phyloP scores from a whole-genome alignment of 2,888 invertebrate genomes.

The Lydus trimaculatus region DNA sequence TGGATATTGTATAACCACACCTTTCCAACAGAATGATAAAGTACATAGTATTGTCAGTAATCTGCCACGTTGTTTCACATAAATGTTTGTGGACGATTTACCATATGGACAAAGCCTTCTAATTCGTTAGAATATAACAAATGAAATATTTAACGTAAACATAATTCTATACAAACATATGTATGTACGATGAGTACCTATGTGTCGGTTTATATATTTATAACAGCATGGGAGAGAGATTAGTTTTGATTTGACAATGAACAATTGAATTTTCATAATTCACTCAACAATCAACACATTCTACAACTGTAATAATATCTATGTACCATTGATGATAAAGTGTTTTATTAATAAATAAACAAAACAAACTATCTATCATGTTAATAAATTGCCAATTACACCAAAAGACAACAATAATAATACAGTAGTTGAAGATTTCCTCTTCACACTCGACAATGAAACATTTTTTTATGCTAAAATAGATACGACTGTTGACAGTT shows the following conservation, averaged over 20 bases:
- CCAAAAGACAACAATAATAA: not conserved
- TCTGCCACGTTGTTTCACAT: slow-evolving; percentile 5
- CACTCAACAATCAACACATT: not conserved
- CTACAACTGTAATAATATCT: not conserved
- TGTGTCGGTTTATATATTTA: not conserved
- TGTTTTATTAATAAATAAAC: not conserved
- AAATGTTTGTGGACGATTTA: slow-evolving; percentile 14
- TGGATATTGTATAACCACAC: not conserved
- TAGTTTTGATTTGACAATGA: slow-evolving; percentile 8
- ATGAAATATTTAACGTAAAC: not conserved
- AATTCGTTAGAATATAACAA: not conserved
- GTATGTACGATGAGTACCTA: not conserved
- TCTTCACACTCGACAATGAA: not conserved
- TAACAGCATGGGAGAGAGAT: too few relatives aligned
- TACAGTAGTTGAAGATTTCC: not conserved
- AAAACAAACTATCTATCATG: not conserved
- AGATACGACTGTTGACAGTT: slow-evolving; percentile 26
- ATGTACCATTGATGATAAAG: not conserved
- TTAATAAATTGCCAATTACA: not conserved
- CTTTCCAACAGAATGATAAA: slow-evolving; percentile 6
- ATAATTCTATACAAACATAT: not conserved
- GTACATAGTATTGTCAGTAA: not conserved
- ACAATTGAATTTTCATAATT: not conserved
- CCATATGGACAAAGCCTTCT: slow-evolving; percentile 12
- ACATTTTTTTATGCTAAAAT: not conserved